Base-by-base conservation (phyloP, 2,113 vertebrate genomes). In the Sceloporus tristichus region DNA sequence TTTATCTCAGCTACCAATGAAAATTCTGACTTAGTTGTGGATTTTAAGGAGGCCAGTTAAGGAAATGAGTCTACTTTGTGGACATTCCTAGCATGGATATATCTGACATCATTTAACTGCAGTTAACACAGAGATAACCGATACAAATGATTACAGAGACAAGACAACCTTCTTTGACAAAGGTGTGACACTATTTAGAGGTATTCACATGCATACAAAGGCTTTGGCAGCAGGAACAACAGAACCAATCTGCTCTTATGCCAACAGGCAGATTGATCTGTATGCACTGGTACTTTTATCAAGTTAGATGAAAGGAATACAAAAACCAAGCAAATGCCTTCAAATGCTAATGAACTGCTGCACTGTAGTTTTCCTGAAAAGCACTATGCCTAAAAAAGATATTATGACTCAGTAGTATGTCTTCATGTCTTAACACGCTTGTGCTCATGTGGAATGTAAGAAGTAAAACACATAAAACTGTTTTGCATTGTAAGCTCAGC, bases 71-170 rank as follows among this genome's bases (percentile, higher is more conserved):
- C 83, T 89, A 48, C 84, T 77, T 53, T 66, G 59, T 62, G 65
- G 79, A 62, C 66, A 71, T 27, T 65, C 48, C 78, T 38, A 85
- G 48, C 34, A 88, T 83, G 76, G 79, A 85, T 75, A 42, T 71
- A 84, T 34, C 10, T 54, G 42, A n/a, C 68, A 73, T 73, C 42
- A 10, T 73, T 73, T 84, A 85, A 59, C 75, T 85, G 21, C 34
- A 66, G 29, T 40, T 78, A 21, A 42, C 42, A 27, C 27, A 65
- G 40, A 85, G 16, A 68, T 66, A 66, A 85, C 75, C 88, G 81
- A 71, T 87, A 19, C 29, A 77, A 66, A 40, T 86, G 87, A 89
- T 84, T 91, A 87, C 65, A 81, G 14, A 88, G 21, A 65, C 66
- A 93, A 88, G 21, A 13, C 5, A 62, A 84, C 65, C 75, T 53